Conservation (phyloP, 2,797 vertebrate species). For the Melanotaenia trifasciata region DNA sequence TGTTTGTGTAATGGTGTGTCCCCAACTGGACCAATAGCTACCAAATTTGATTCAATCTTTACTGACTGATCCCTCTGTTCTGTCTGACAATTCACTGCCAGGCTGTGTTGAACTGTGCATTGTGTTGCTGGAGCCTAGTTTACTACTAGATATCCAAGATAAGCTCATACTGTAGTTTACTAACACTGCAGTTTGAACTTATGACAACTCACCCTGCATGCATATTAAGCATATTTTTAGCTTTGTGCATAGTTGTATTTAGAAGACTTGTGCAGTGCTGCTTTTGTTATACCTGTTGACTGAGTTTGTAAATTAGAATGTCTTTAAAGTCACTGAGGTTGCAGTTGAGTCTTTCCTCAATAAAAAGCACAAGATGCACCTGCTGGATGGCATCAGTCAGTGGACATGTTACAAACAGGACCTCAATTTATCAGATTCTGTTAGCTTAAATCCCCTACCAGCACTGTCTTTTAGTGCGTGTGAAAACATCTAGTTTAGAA, state of each 20-base stretch:
- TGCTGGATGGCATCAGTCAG: constrained; percentile 23
- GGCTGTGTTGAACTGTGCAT: constrained; percentile 20
- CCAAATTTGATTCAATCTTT: constrained; percentile 53
- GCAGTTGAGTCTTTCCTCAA: not conserved
- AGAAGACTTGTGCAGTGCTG: constrained; percentile 5
- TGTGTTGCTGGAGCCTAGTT: constrained; percentile 7
- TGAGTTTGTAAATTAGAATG: constrained; percentile 24
- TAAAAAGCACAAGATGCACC: constrained; percentile 27
- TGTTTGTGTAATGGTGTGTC: constrained; percentile 57
- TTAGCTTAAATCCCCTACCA: not conserved
- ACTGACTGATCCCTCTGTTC: constrained; percentile 40
- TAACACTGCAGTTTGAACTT: not conserved
- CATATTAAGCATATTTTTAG: not conserved
- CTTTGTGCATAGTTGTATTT: constrained; percentile 1
- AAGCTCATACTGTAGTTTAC: not conserved
- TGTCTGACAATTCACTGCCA: constrained; percentile 39
- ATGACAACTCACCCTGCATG: constrained; percentile 10
- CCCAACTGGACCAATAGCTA: constrained; percentile 37
- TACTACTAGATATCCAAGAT: not conserved
- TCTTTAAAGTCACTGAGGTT: constrained; percentile 20
- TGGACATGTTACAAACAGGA: constrained; percentile 29
- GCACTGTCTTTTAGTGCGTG: not conserved
- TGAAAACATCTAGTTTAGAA: constrained; percentile 5
- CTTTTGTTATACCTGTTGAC: constrained; percentile 19
- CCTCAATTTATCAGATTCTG: constrained; percentile 1